Conservation (phyloP, 2,797 vertebrate genomes). For the Austrolebias charrua region DNA sequence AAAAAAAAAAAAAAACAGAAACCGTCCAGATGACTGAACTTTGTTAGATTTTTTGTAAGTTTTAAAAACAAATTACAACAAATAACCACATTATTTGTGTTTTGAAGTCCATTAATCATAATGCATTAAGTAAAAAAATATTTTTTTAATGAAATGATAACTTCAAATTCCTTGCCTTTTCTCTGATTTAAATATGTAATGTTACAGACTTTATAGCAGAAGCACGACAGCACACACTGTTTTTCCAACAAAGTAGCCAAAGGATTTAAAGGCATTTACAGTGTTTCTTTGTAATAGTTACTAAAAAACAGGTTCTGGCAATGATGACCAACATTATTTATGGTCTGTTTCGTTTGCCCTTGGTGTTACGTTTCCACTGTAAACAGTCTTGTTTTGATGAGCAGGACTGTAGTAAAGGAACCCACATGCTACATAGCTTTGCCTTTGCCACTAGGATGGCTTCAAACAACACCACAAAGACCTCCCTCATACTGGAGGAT, state of each 20-base stretch:
- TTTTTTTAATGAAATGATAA: neutral
- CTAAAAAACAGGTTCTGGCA: neutral
- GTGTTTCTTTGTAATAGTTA: no score
- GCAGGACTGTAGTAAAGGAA: neutral
- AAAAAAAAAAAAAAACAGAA: no score
- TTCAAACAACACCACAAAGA: no score
- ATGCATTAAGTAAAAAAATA: slow-evolving; percentile 61
- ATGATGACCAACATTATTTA: neutral
- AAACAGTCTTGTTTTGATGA: neutral
- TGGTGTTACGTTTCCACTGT: neutral
- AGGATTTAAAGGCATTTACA: no score
- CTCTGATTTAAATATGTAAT: neutral
- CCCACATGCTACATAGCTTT: neutral
- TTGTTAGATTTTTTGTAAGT: slow-evolving; percentile 29
- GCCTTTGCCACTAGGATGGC: neutral
- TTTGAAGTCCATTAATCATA: slow-evolving; percentile 43
- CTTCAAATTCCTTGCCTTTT: neutral
- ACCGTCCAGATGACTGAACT: no score
- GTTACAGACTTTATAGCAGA: neutral
- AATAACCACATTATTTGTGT: slow-evolving; percentile 45
- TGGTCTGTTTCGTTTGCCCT: neutral
- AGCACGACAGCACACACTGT: no score
- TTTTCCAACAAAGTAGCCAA: no score
- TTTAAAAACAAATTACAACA: slow-evolving; percentile 37
- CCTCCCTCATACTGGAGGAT: no score